Percentiles rank a stretch among this genome's conserved stretches.
Evolutionary conservation across 2,113 vertebrate genomes (phyloP).

Genomic region (Microcebus lehilahytsara): DNA sequence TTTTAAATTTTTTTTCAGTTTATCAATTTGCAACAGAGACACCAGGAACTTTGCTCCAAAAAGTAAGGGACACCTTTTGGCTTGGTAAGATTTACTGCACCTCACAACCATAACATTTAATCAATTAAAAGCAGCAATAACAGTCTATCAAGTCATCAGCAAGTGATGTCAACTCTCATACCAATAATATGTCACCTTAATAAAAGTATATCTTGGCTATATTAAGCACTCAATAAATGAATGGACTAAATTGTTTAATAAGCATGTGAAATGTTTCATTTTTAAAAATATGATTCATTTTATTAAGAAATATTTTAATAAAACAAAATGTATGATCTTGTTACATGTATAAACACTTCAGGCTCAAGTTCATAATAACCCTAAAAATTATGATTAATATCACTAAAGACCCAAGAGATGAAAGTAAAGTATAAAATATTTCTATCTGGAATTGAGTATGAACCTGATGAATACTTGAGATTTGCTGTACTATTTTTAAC

Average conservation of each 20-base stretch:
- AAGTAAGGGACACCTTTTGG: not conserved
- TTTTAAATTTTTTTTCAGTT: not conserved
- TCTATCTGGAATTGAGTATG: conserved; percentile 70
- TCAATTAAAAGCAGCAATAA: conserved; percentile 31
- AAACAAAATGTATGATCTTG: not conserved
- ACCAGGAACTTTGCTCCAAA: not conserved
- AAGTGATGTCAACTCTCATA: not conserved
- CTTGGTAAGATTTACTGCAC: not conserved
- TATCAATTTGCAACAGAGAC: not conserved
- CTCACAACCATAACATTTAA: not conserved
- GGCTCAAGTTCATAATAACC: not conserved
- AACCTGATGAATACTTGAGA: conserved; percentile 82
- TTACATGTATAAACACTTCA: not conserved
- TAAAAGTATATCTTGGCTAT: not conserved
- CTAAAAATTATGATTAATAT: conserved; percentile 7
- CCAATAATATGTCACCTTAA: not conserved
- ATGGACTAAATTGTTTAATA: not conserved
- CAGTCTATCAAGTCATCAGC: not conserved
- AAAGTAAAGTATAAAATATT: conserved; percentile 65
- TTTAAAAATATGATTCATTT: not conserved
- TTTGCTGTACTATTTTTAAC: conserved; percentile 84
- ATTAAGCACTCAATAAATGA: not conserved
- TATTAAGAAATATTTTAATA: not conserved
- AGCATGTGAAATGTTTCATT: not conserved
- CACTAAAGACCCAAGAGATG: conserved; percentile 48